phyloP scores from a whole-genome alignment of 2,797 vertebrate genomes.

The Sebastiscus tertius region DNA sequence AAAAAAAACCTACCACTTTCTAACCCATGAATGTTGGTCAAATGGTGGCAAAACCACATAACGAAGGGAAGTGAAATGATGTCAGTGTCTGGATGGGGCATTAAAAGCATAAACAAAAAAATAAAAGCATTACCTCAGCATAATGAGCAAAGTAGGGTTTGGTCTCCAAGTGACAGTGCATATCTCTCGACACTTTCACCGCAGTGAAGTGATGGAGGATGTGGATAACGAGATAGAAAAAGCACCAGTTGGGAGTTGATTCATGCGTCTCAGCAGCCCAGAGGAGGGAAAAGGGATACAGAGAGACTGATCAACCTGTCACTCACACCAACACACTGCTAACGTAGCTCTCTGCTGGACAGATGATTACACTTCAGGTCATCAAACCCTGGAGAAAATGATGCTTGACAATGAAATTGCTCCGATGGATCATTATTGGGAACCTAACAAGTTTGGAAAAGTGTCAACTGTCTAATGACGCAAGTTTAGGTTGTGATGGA shows the following conservation, averaged over 20 bases:
- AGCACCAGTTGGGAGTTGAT: slow-evolving; percentile 29
- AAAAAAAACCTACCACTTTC: slow-evolving; percentile 34
- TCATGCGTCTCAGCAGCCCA: slow-evolving; percentile 27
- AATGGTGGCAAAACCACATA: slow-evolving; percentile 67
- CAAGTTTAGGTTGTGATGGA: slow-evolving; percentile 73
- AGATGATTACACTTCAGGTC: slow-evolving; percentile 61
- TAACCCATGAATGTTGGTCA: slow-evolving; percentile 48
- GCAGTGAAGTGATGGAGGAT: slow-evolving; percentile 39
- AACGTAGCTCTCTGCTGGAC: slow-evolving; percentile 22
- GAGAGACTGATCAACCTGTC: slow-evolving; percentile 49
- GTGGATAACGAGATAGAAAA: slow-evolving; percentile 32
- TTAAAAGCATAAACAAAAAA: slow-evolving; percentile 69
- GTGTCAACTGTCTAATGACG: slow-evolving; percentile 71
- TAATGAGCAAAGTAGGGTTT: slow-evolving; percentile 55
- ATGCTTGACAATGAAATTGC: slow-evolving; percentile 72
- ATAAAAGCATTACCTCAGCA: slow-evolving; percentile 73
- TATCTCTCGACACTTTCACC: slow-evolving; percentile 58
- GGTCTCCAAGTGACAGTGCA: slow-evolving; percentile 58
- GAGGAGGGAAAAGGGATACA: slow-evolving; percentile 18
- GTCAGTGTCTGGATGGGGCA: slow-evolving; percentile 71
- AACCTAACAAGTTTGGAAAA: slow-evolving; percentile 68
- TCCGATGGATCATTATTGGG: slow-evolving; percentile 69
- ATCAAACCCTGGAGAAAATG: slow-evolving; percentile 69
- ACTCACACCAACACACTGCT: slow-evolving; percentile 28
- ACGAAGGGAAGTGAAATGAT: slow-evolving; percentile 63